Evolutionary conservation across 2,888 invertebrate species (phyloP), one percentile per base, ranked within the genome.

Genomic region (Mylabris sibirica): DNA sequence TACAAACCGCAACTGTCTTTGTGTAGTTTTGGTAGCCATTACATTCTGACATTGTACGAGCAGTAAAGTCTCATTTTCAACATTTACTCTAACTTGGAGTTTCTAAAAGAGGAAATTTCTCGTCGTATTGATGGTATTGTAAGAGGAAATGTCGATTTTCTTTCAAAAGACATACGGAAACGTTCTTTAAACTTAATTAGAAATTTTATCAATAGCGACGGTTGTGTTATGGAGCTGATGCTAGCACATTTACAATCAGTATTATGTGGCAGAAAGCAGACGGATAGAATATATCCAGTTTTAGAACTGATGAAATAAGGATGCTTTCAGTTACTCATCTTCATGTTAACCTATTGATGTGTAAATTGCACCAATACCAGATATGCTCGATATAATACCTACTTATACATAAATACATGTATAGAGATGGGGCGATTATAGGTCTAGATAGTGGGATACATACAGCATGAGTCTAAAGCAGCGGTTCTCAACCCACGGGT

Each of bases 1-100:
- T 57, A 57, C 57, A 60, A 64, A 69, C 66, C 69, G 60, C 69
- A 69, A 69, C 41, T 66, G 53, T 66, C 66, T 57, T 65, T 57
- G 62, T 63, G 60, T 64, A 49, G 57, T 60, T 62, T 63, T 69
- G 57, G 64, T 63, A 61, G 61, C 61, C 66, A 69, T 63, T 63
- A 65, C 59, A 53, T 44, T 60, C 49, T 60, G 26, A 66, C 22
- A 66, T 59, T 59, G 59, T 63, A 30, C 60, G 14, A 59, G 49
- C 6, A 44, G 65, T 53, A 41, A 30, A 44, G 62, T 65, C 38
- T 65, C 63, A 53, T 64, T 64, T 57, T 34, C 30, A 64, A 69
- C 69, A 26, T 69, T 60, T 60, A 61, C 66, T 17, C 22, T 30
- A 24, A 62, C 61, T 66, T 60, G 60, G 66, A 34, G 66, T 57